phyloP scores from a whole-genome alignment of 64 coral and sea anemone species.

The Montipora sp. region DNA sequence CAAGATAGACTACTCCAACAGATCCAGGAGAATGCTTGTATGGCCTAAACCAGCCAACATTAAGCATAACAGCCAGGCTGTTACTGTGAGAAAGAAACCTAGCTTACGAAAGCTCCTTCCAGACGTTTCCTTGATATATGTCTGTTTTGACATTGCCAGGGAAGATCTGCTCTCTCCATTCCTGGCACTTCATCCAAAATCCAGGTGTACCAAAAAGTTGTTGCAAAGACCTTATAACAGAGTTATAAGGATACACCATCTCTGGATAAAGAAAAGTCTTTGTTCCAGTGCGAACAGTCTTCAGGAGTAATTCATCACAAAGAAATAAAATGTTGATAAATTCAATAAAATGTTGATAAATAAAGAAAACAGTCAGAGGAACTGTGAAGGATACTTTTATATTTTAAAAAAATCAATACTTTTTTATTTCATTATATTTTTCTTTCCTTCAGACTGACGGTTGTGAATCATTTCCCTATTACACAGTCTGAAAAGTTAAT shows the following conservation, averaged over 20 bases:
- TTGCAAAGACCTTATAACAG: constrained; percentile 61
- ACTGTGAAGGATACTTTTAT: too few species aligned
- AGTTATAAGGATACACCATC: constrained; percentile 67
- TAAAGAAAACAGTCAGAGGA: too few species aligned
- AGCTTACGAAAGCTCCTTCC: constrained; percentile 11
- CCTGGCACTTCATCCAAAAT: constrained; percentile 67
- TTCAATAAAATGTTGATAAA: background rate
- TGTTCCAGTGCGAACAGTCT: constrained; percentile 50
- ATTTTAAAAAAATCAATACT: too few species aligned
- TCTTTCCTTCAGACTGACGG: too few species aligned
- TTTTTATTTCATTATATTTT: too few species aligned
- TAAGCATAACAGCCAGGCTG: constrained; percentile 59
- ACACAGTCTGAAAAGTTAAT: too few species aligned
- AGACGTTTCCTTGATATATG: constrained; percentile 28
- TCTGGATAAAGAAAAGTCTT: constrained; percentile 55
- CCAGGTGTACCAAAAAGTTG: constrained; percentile 35
- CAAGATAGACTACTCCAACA: constrained; percentile 47
- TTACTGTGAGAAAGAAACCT: constrained; percentile 24
- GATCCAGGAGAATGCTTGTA: constrained; percentile 66
- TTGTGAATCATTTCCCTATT: too few species aligned
- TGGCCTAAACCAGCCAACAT: constrained; percentile 75
- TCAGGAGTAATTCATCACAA: constrained; percentile 65
- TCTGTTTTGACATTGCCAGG: constrained; percentile 10
- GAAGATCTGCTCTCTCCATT: constrained; percentile 48
- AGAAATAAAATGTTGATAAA: background rate